Percentiles rank a stretch among this genome's conserved stretches.
Conservation (phyloP, 2,113 vertebrate genomes). For the Hoplias malabaricus region DNA sequence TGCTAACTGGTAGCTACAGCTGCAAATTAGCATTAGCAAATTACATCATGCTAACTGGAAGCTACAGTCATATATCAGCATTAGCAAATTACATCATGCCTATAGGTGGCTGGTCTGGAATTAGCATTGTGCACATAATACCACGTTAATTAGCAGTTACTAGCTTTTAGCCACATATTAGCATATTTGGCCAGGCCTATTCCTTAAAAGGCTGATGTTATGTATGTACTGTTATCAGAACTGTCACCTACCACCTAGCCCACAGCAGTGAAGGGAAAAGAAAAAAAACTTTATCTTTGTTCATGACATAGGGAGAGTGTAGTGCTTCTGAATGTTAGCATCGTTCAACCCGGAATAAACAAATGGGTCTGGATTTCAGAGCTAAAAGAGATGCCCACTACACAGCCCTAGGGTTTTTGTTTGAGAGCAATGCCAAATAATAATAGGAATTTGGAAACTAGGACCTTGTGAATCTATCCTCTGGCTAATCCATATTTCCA, state of each 20-base stretch:
- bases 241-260: not conserved
- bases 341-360: not conserved
- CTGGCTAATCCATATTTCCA: slow-evolving; percentile 14
- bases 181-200: not conserved
- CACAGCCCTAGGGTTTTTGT: slow-evolving; percentile 3
- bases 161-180: not conserved
- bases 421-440: not conserved
- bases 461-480: slow-evolving; percentile 4
- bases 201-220: not conserved
- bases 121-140: not conserved
- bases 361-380: not conserved
- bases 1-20: not conserved
- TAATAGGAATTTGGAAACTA: slow-evolving; percentile 14
- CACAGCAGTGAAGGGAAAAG: not conserved
- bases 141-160: not conserved
- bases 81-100: not conserved
- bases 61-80: not conserved
- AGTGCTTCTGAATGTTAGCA: not conserved
- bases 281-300: not conserved
- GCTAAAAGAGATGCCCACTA: not conserved
- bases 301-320: not conserved
- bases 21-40: not conserved
- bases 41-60: not conserved
- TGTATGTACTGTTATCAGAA: not conserved
- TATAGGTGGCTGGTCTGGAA: not conserved